Conservation (phyloP, 2,888 invertebrate genomes). For the Tricholauxania praeusta region DNA sequence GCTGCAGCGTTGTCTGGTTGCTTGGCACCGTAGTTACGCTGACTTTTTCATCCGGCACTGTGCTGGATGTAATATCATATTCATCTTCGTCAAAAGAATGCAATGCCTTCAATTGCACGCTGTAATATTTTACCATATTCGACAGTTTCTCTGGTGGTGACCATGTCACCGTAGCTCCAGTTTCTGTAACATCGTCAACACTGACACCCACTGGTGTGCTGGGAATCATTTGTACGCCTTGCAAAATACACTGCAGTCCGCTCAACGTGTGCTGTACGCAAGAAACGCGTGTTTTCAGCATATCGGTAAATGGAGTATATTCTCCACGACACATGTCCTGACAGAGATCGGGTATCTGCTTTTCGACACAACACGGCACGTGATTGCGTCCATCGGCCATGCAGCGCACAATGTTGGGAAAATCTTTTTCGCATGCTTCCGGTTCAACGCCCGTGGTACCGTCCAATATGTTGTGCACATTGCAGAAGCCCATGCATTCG, state of each 20-base stretch:
- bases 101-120: constrained; percentile 79
- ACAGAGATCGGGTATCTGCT: constrained; percentile 85
- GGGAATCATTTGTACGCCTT: constrained; percentile 79
- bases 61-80: constrained; percentile 56
- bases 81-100: constrained; percentile 74
- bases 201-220: constrained; percentile 80
- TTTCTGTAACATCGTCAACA: constrained; percentile 80
- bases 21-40: constrained; percentile 69
- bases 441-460: constrained; percentile 85
- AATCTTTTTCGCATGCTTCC: constrained; percentile 83
- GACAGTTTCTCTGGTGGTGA: constrained; percentile 74
- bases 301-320: constrained; percentile 86
- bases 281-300: constrained; percentile 85
- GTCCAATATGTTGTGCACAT: constrained; percentile 79
- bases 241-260: constrained; percentile 85
- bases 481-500: constrained; percentile 84
- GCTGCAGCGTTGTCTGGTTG: constrained; percentile 72
- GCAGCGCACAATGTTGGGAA: constrained; percentile 82
- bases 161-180: constrained; percentile 81
- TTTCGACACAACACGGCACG: constrained; percentile 85
- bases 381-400: constrained; percentile 88
- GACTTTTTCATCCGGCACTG: constrained; percentile 49
- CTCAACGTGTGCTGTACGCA: constrained; percentile 86
- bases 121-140: constrained; percentile 76
- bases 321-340: constrained; percentile 88